phyloP scores from a whole-genome alignment of 2,113 vertebrate genomes.

The Campylorhamphus procurvoides region DNA sequence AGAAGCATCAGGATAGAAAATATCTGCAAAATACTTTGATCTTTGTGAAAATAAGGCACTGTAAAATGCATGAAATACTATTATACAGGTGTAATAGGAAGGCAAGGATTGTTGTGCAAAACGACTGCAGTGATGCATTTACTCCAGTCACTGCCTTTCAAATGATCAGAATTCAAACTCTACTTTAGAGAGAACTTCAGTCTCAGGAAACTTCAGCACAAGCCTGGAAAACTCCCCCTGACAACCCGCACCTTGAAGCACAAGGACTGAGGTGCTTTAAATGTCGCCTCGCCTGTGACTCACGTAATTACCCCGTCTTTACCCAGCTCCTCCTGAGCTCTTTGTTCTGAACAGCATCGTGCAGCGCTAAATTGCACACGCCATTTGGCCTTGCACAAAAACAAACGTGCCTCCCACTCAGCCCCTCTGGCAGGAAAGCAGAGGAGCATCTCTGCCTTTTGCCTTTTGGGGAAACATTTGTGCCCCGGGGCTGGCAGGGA shows the following conservation, averaged over 20 bases:
- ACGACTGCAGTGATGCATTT: neutral
- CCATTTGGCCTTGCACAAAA: neutral
- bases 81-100: constrained; percentile 5
- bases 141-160: neutral
- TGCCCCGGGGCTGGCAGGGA: rapidly evolving
- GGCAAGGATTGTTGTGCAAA: neutral
- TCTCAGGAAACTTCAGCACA: neutral
- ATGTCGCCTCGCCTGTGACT: neutral
- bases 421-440: neutral
- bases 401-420: neutral
- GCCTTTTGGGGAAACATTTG: neutral
- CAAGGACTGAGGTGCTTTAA: neutral
- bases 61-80: neutral
- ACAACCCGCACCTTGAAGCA: neutral
- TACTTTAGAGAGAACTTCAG: neutral
- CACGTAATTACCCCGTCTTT: neutral
- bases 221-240: neutral
- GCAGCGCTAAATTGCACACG: neutral
- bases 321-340: neutral
- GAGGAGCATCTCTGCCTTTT: neutral
- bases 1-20: constrained; percentile 4
- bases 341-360: neutral
- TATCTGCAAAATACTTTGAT: constrained; percentile 22
- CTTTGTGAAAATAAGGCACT: neutral
- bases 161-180: neutral